phyloP scores from a whole-genome alignment of 2,113 vertebrate species.

The Erythrocercus mccallii region DNA sequence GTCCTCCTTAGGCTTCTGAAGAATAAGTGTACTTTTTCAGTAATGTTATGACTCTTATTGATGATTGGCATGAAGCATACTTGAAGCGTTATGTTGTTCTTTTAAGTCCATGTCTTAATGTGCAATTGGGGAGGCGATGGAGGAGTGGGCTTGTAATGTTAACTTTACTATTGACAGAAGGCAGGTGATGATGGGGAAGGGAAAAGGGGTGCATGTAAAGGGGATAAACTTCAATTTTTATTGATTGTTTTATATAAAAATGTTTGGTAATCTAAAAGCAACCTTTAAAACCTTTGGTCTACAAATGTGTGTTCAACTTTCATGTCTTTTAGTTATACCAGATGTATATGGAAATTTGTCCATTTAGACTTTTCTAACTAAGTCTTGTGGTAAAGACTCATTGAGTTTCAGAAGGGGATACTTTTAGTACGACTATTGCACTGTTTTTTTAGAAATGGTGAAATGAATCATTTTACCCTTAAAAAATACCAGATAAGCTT shows the following conservation, averaged over 20 bases:
- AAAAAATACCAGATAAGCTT: constrained; percentile 33
- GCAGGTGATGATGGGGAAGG: neutral
- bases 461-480: constrained; percentile 20
- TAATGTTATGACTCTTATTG: constrained; percentile 75
- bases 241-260: constrained; percentile 70
- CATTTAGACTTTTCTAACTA: constrained; percentile 70
- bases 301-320: constrained; percentile 59
- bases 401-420: constrained; percentile 36
- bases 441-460: constrained; percentile 34
- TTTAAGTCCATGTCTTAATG: constrained; percentile 67
- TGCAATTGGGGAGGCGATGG: constrained; percentile 64
- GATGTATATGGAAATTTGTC: constrained; percentile 47
- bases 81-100: constrained; percentile 73
- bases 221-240: constrained; percentile 66
- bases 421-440: constrained; percentile 18
- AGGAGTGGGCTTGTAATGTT: constrained; percentile 24
- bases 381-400: constrained; percentile 58
- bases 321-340: constrained; percentile 52
- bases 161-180: constrained; percentile 54
- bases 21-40: constrained; percentile 77
- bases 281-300: constrained; percentile 60
- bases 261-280: constrained; percentile 67
- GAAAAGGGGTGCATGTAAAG: constrained; percentile 23
- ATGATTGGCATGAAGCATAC: constrained; percentile 74
- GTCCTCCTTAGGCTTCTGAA: constrained; percentile 57